Base-by-base conservation (phyloP, 2,113 vertebrate genomes). In the Triplophysa siluroides region DNA sequence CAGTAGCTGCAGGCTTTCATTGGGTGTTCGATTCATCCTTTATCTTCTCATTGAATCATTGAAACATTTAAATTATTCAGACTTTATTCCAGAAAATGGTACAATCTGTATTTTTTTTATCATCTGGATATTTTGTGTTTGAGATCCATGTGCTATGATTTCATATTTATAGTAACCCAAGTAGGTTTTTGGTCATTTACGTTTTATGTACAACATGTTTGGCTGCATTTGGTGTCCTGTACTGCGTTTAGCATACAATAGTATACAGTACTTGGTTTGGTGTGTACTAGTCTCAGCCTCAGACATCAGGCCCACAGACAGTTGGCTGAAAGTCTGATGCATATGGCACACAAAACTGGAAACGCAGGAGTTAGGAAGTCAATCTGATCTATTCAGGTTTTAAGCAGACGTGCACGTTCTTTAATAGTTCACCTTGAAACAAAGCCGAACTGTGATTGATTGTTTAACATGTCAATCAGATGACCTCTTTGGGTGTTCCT, bases 1-100 rank as follows among this genome's bases (percentile, higher is more conserved):
- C 60, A n/a, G 43, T 50, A 2, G 41, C 73, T 76, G 60, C 23
- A 45, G 54, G 58, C 38, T 29, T 63, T 63, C 43, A 62, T 76
- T 47, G 73, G 58, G 58, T 45, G 41, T 45, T n/a, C 64, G 23
- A 29, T 43, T 65, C 54, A 50, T 65, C 60, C 18, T 52, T 24
- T 10, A 63, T n/a, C 74, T 76, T 65, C 52, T 65, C 12, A 52
- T 16, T 52, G 43, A 33, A 41, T 64, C 43, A 45, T 45, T 43
- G 7, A 43, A 43, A 8, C 10, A 9, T 43, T 12, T 45, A 2
- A 2, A 11, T 1, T 1, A 45, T 45, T 45, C 2, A 45, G 43
- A 64, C 24, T 64, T 33, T 33, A 10, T 29, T n/a, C 16, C 50
- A 16, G 50, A 16, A 52, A 11, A 11, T 52, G 13, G 16, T 16